Evolutionary conservation across 2,888 invertebrate genomes (phyloP), one percentile per base, ranked within the genome.

Genomic region (Leptinotarsa peninsularis): DNA sequence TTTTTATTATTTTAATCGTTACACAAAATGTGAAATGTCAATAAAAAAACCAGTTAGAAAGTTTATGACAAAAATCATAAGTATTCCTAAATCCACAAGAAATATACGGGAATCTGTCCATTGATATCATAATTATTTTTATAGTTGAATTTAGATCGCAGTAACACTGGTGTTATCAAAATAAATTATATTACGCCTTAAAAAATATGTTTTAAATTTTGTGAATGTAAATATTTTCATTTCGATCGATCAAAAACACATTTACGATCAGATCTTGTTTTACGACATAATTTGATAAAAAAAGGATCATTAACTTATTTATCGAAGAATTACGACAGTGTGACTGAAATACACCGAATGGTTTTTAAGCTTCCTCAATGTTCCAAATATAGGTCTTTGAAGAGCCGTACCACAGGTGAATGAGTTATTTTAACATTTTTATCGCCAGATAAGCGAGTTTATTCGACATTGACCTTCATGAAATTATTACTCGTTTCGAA

Each of bases 281-380:
- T 63, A 63, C 66, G 72, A 66, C 72, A 66, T 27, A 71, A 43
- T 66, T 33, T 66, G 66, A 66, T 66, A 66, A 72, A 72, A 72
- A 43, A 72, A 72, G 58, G 23, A 43, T 63, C 66, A 54, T 72
- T 72, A 63, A 72, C 63, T 66, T 72, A 66, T 72, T 49, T 72
- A 49, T 66, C 49, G 10, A 18, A 43, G 49, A 50, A 66, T 63
- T 71, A 71, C 49, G 66, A 76, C 68, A 73, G 72, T 67, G 63
- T 63, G 73, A 76, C 73, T 73, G 73, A 76, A 71, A 76, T 73
- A 74, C 71, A 74, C 69, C 74, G 66, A 71, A 68, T 76, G 4
- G 71, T 72, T 74, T 76, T 73, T 69, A 69, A 66, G 73, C 76
- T 76, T 76, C 72, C 76, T 68, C 67, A 72, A 69, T 69, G 13